Percentiles rank a stretch among this genome's conserved stretches.
These are phyloP conservation scores for Scortum barcoo DNA, from an alignment of 2,113 vertebrate genomes.

Conservation along the genomic window DNA sequence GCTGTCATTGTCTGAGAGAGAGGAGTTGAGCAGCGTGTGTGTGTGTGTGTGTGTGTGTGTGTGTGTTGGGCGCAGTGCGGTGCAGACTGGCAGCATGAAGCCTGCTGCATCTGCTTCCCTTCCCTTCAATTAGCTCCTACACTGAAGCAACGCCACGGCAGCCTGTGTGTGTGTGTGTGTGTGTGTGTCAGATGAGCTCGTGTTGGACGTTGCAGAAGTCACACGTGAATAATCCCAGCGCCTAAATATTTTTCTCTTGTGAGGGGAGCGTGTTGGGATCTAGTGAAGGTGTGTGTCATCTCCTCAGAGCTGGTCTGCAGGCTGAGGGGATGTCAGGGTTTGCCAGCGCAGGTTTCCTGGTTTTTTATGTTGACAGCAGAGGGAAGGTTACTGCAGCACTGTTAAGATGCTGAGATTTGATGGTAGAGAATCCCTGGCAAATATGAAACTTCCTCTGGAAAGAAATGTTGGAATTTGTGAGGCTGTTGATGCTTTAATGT, in stretches of 20 bases:
- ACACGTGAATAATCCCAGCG: slow-evolving; percentile 29
- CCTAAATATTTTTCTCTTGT: not conserved
- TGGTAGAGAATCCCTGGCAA: not conserved
- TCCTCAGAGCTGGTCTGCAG: not conserved
- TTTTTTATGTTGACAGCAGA: not conserved
- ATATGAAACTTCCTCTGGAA: not conserved
- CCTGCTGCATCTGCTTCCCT: slow-evolving; percentile 54
- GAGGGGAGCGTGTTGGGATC: too few species aligned
- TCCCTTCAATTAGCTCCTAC: slow-evolving; percentile 10
- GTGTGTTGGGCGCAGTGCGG: slow-evolving; percentile 73
- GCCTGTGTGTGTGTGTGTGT: not conserved
- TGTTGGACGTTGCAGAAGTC: slow-evolving; percentile 9
- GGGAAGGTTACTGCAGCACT: slow-evolving; percentile 16
- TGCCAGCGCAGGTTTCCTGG: not conserved
- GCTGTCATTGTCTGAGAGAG: slow-evolving; percentile 21
- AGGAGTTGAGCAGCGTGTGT: slow-evolving; percentile 12
- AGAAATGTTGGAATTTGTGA: not conserved
- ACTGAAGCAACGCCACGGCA: not conserved
- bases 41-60: slow-evolving; percentile 14
- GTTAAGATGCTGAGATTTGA: not conserved
- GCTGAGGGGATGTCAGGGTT: not conserved
- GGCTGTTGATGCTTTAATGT: not conserved
- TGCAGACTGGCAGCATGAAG: slow-evolving; percentile 48
- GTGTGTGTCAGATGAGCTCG: not conserved
- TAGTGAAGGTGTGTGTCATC: too few species aligned